These are phyloP conservation scores for Corythaixoides concolor DNA, from an alignment of 2,113 vertebrate genomes.

Conservation along the genomic window DNA sequence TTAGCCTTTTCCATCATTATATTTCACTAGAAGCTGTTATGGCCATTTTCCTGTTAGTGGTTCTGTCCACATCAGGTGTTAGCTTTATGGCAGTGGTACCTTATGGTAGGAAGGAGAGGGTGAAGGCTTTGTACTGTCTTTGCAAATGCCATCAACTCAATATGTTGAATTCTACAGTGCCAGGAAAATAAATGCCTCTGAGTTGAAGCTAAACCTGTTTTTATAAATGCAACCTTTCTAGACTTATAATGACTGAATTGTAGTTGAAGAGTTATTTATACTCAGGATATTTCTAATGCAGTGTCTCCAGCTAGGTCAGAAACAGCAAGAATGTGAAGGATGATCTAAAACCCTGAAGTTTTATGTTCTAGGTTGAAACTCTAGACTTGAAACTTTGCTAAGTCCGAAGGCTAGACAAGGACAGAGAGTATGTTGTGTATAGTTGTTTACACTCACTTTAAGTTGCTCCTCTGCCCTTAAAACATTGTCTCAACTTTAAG, in stretches of 20 bases:
- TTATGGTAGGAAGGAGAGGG: background rate
- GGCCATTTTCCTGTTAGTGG: background rate
- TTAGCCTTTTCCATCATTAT: background rate
- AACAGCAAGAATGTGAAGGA: background rate
- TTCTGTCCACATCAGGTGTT: background rate
- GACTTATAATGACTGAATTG: background rate
- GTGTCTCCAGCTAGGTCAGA: background rate
- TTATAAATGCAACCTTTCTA: background rate
- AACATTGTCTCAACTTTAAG: rapidly evolving
- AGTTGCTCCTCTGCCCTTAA: background rate
- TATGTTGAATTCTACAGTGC: background rate
- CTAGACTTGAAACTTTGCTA: background rate
- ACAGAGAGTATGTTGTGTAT: background rate
- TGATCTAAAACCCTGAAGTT: background rate
- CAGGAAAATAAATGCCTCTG: background rate
- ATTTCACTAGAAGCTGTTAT: background rate
- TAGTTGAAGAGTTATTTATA: background rate
- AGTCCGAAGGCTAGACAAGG: background rate
- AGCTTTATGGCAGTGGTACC: background rate
- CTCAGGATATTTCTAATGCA: background rate
- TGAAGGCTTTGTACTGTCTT: background rate
- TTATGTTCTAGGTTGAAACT: background rate
- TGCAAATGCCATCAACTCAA: background rate
- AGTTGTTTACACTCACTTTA: background rate
- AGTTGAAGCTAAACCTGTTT: background rate